Base-by-base conservation (phyloP, 2,888 invertebrate species). In the Branchipolynoe longqiensis region DNA sequence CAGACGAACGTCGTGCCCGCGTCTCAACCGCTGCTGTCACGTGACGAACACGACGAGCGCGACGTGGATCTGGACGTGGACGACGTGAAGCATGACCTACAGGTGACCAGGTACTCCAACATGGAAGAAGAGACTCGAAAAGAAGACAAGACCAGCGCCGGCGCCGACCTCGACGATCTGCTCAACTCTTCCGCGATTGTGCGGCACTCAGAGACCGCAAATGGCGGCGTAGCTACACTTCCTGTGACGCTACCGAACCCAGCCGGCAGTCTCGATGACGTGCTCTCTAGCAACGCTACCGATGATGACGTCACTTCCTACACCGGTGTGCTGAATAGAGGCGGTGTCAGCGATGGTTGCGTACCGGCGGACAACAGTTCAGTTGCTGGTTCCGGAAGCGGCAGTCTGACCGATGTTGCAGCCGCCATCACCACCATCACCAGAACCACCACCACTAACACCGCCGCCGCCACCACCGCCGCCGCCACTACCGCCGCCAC, bases 1-100 rank as follows among this genome's bases (percentile, higher is more conserved):
- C 78, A 54, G 78, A 78, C 78, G 14, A 78, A 78, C 28, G 78
- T 78, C 6, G 41, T 78, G 28, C 48, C 78, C 4, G 78, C 78
- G 12, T 78, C 48, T 18, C 78, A 78, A 22, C 78, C 78, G 0
- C 78, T 78, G 41, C 48, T 78, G 25, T 78, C 78, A 2, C 78
- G 48, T 48, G 78, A 78, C 41, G 48, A 54, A 14, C 41, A 48
- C 28, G 69, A 38, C n/a, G 69, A 69, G 18, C 36, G 38, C 8
- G 62, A 2, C 14, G 18, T 14, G 1, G 62, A 28, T 2, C 12
- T 25, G 12, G 56, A n/a, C n/a, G 18, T 56, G 56, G 62, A 25
- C 62, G 14, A 62, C 3, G 31, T 12, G 25, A 74, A 40, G n/a
- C 78, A 78, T 2, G 78, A 78, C 48, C 4, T 78, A 8, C 78